Percentiles rank a stretch among this genome's conserved stretches.
These are phyloP conservation scores for Loris lydekkerianus DNA, from an alignment of 2,797 vertebrate species.

Conservation along the genomic window DNA sequence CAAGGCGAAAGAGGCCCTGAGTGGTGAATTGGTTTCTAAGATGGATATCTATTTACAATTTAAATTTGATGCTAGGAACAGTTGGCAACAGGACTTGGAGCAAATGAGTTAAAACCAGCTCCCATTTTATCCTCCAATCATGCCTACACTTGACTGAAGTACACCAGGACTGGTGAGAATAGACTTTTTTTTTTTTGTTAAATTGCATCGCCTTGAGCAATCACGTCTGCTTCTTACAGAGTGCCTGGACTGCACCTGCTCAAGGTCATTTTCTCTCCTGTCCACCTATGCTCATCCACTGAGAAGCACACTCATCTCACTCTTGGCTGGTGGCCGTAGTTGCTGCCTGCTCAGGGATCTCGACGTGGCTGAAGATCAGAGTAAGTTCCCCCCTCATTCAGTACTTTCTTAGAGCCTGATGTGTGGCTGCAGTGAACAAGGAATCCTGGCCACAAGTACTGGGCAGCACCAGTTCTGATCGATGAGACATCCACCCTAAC, in stretches of 20 bases:
- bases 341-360: not conserved
- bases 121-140: slow-evolving; percentile 62
- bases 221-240: not conserved
- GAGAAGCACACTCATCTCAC: not conserved
- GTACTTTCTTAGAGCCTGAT: not conserved
- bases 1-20: slow-evolving; percentile 56
- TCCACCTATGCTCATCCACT: not conserved
- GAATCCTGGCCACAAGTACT: not conserved
- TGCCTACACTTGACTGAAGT: not conserved
- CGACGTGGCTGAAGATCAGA: not conserved
- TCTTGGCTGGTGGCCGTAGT: not conserved
- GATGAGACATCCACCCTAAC: not conserved
- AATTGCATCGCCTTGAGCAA: not conserved
- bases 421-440: not conserved
- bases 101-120: slow-evolving; percentile 72
- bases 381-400: no score
- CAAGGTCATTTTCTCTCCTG: not conserved
- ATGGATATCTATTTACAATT: slow-evolving; percentile 80
- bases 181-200: not conserved
- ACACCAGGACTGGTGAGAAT: not conserved
- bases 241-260: not conserved
- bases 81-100: slow-evolving; percentile 69
- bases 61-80: slow-evolving; percentile 75
- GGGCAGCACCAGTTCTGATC: not conserved
- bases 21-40: slow-evolving; percentile 71